These are phyloP conservation scores for Noctua janthe DNA, from an alignment of 2,888 invertebrate species.

Conservation along the genomic window DNA sequence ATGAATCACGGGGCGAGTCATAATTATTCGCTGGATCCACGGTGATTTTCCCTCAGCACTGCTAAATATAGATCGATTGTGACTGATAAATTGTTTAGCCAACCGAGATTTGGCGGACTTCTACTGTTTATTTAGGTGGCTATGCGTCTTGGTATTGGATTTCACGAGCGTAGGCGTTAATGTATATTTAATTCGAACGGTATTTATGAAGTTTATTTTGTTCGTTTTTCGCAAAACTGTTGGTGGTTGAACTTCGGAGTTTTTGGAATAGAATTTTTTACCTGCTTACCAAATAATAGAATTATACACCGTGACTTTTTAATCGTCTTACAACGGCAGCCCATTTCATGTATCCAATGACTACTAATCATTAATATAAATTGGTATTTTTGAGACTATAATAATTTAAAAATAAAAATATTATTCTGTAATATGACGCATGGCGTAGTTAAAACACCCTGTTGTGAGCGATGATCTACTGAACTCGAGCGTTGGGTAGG, in stretches of 20 bases:
- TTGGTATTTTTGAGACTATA: too few species aligned
- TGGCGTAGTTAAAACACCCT: too few species aligned
- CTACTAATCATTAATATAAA: too few species aligned
- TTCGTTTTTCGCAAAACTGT: neutral
- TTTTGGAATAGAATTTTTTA: neutral
- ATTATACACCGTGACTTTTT: too few species aligned
- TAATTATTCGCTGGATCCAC: slow-evolving; percentile 70
- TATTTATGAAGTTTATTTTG: slow-evolving; percentile 30
- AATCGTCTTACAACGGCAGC: too few species aligned
- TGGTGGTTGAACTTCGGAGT: neutral
- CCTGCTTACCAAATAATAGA: too few species aligned
- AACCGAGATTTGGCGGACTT: slow-evolving; percentile 28
- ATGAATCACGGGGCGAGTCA: slow-evolving; percentile 74
- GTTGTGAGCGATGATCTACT: too few species aligned
- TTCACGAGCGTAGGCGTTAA: slow-evolving; percentile 30
- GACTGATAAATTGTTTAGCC: slow-evolving; percentile 66
- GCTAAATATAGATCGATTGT: slow-evolving; percentile 60
- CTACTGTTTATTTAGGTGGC: slow-evolving; percentile 34
- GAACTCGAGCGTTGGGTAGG: too few species aligned
- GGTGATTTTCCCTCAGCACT: slow-evolving; percentile 58
- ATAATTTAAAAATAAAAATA: too few species aligned
- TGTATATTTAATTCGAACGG: slow-evolving; percentile 31
- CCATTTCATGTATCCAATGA: too few species aligned
- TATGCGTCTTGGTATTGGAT: slow-evolving; percentile 38
- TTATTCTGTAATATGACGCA: too few species aligned